These are phyloP conservation scores for Aporophyla lueneburgensis DNA, from an alignment of 2,888 invertebrate species.

Conservation along the genomic window DNA sequence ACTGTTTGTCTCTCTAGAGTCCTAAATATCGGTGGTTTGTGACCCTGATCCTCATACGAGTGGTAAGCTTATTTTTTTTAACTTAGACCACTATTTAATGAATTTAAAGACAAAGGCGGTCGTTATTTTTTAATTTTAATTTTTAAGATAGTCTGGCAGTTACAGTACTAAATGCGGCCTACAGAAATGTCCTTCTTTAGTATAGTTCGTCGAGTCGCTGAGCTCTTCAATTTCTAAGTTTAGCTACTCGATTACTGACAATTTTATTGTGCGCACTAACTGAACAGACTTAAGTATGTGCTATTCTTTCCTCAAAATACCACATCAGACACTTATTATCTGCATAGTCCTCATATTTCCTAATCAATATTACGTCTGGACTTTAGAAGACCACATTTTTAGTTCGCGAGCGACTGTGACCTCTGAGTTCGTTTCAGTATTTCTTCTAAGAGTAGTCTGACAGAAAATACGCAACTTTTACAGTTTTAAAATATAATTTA, in stretches of 20 bases:
- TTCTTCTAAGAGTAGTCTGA: not conserved
- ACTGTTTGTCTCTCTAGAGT: not conserved
- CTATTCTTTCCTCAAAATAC: no score
- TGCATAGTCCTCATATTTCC: no score
- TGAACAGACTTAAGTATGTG: not conserved
- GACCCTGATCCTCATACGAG: not conserved
- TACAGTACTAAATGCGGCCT: not conserved
- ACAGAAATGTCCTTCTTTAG: not conserved
- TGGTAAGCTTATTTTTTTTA: not conserved
- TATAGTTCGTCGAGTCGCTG: not conserved
- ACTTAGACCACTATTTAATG: not conserved
- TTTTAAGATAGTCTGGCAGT: not conserved
- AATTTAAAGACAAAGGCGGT: not conserved
- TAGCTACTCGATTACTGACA: not conserved
- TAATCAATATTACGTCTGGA: no score
- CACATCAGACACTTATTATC: no score
- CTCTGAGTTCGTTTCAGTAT: not conserved
- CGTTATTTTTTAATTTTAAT: not conserved
- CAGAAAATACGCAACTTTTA: not conserved
- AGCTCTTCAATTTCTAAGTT: not conserved
- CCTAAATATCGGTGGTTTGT: not conserved
- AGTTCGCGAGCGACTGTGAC: no score
- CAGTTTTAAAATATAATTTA: not conserved
- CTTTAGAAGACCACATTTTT: no score
- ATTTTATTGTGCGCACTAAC: not conserved